These are phyloP conservation scores for Buceros bicornis DNA, from an alignment of 2,797 vertebrate species.

Conservation along the genomic window DNA sequence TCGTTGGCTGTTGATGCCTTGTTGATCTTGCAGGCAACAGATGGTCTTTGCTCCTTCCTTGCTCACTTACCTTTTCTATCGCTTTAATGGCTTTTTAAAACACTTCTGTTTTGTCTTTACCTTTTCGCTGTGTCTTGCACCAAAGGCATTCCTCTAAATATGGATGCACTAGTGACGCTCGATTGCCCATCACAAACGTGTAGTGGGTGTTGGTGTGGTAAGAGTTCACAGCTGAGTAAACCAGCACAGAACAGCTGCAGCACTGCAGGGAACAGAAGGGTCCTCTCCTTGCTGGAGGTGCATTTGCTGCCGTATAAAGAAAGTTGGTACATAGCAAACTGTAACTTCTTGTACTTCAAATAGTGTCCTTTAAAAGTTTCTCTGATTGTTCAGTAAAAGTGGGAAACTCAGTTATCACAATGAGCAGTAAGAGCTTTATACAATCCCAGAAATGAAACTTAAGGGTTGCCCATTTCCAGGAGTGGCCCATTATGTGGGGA, in stretches of 20 bases:
- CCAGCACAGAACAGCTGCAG: conserved; percentile 8
- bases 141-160: conserved; percentile 6
- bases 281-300: neutral
- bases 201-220: neutral
- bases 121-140: neutral
- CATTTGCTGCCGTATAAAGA: neutral
- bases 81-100: conserved; percentile 19
- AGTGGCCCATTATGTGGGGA: neutral
- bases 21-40: neutral
- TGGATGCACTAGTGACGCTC: neutral
- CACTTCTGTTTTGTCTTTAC: neutral
- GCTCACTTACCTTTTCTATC: conserved; percentile 16
- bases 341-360: neutral
- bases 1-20: neutral
- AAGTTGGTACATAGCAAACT: neutral
- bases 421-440: neutral
- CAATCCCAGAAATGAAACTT: neutral
- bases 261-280: neutral
- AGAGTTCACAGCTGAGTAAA: neutral
- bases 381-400: neutral
- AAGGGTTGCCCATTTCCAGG: neutral
- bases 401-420: neutral
- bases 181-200: conserved; percentile 3
- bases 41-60: neutral
- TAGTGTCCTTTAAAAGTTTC: neutral